Conservation (phyloP, 1,140 invertebrate genomes). For the silkworm (Bombyx mori) region ASM3026992v2 NC_085111.1:6672001-6672500, state of each 20-base stretch:
- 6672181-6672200: constrained; percentile 71
- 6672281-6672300: constrained; percentile 52
- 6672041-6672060: constrained; percentile 71
- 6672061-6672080: constrained; percentile 69
- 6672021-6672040: constrained; percentile 69
- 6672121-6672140: constrained; percentile 71
- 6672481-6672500: constrained; percentile 18
- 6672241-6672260: constrained; percentile 67
- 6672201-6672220: constrained; percentile 71
- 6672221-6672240: constrained; percentile 70
- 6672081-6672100: constrained; percentile 63
- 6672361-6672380: constrained; percentile 35
- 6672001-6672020: constrained; percentile 67
- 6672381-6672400: constrained; percentile 30
- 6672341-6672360: constrained; percentile 32
- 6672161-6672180: constrained; percentile 70
- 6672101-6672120: constrained; percentile 69
- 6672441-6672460: constrained; percentile 3
- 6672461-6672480: constrained; percentile 16
- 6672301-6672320: constrained; percentile 42
- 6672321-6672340: constrained; percentile 44
- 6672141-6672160: constrained; percentile 71
- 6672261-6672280: constrained; percentile 60
- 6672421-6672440: constrained; percentile 14
- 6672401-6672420: constrained; percentile 39